phyloP scores from a whole-genome alignment of 2,113 vertebrate genomes.

The Megaptera novaeangliae region DNA sequence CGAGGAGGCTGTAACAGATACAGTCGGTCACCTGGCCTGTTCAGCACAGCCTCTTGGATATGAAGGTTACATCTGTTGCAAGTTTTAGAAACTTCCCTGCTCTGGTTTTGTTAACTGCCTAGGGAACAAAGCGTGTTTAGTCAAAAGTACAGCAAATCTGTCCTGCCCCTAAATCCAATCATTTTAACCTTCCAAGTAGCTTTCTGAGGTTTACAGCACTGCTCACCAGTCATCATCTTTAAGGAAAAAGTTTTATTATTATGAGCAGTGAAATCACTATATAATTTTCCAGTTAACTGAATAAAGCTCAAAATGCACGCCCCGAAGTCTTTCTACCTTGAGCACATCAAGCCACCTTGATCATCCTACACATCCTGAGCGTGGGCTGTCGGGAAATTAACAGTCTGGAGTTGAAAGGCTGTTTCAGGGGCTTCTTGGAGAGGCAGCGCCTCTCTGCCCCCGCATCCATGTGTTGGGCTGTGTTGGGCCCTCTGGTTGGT shows the following conservation, averaged over 20 bases:
- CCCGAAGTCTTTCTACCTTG: neutral
- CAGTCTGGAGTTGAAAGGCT: neutral
- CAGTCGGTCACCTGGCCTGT: fast-evolving
- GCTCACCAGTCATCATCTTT: neutral
- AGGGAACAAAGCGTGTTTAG: neutral
- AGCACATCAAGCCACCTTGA: neutral
- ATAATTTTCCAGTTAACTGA: slow-evolving; percentile 43
- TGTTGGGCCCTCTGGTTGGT: neutral
- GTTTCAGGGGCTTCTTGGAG: neutral
- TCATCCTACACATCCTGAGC: neutral
- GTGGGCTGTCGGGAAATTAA: neutral
- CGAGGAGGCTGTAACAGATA: neutral
- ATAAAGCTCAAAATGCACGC: neutral
- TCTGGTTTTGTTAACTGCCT: neutral
- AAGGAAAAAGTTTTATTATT: neutral
- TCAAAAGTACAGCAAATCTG: neutral
- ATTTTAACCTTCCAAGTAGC: neutral
- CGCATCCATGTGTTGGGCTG: neutral
- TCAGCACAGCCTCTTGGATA: too few species aligned
- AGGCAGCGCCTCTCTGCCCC: neutral
- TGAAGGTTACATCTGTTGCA: neutral
- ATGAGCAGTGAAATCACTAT: neutral
- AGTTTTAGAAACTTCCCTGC: neutral
- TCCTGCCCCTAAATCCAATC: neutral
- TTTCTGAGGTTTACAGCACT: neutral